Evolutionary conservation across 2,797 vertebrate genomes (phyloP).

Genomic region (Schizothorax lantsangensis): DNA sequence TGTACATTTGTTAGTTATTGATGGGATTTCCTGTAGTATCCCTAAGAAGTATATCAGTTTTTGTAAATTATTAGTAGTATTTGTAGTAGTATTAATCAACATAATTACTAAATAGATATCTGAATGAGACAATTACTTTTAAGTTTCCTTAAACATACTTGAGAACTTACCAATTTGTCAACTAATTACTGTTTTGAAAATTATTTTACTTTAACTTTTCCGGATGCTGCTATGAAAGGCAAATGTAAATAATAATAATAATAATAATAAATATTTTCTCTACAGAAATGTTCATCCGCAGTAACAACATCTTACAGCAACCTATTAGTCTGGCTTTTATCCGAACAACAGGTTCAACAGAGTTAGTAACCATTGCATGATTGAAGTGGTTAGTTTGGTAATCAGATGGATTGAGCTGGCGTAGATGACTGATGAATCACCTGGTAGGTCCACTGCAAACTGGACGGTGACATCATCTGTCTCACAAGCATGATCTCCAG

Average conservation of each 20-base stretch:
- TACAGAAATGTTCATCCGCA: background rate
- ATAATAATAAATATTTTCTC: background rate
- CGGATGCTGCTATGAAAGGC: background rate
- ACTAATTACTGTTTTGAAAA: background rate
- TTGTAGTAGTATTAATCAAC: background rate
- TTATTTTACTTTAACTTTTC: background rate
- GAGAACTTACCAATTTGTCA: background rate
- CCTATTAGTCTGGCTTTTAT: constrained; percentile 34
- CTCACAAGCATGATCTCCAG: constrained; percentile 80
- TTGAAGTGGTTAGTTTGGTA: constrained; percentile 66
- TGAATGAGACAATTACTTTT: background rate
- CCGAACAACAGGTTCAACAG: constrained; percentile 40
- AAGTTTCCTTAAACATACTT: background rate
- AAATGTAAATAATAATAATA: background rate
- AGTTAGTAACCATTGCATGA: constrained; percentile 72
- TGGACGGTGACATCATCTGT: constrained; percentile 78
- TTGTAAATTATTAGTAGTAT: background rate
- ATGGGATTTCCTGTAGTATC: background rate
- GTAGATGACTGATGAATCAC: constrained; percentile 74
- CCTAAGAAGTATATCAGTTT: background rate
- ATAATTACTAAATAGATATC: background rate
- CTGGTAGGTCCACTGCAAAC: constrained; percentile 85
- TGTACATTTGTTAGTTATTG: constrained; percentile 11
- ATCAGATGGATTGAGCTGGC: constrained; percentile 62
- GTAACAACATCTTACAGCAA: background rate